Evolutionary conservation across 2,113 vertebrate genomes (phyloP), one percentile per base, ranked within the genome.

Genomic region (Candoia aspera): DNA sequence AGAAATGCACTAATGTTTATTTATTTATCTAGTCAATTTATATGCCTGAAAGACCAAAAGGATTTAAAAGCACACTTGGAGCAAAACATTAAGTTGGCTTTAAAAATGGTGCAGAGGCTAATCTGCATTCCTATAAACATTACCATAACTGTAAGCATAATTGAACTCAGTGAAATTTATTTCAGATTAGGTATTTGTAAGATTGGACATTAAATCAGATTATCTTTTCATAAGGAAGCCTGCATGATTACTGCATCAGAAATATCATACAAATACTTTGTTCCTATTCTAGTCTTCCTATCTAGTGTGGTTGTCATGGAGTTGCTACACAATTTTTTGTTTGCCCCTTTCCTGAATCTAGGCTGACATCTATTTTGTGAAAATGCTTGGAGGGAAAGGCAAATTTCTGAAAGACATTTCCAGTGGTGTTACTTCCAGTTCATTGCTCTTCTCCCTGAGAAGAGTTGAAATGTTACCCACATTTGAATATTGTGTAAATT

Each of bases 311-410:
- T 91, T 93, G 89, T n/a, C 2, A 19, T 11, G 17, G 90, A 29
- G 93, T 1, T 90, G 0, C 84, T 95, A 90, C 24, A 91, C 92
- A 8, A 55, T 46, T 3, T 0, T n/a, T 1, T n/a, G 59, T 91
- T 92, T 89, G 13, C 17, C 24, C 62, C 49, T 83, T 83, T 42
- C 62, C 92, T 89, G 24, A 89, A 94, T 95, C 12, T 84, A 89
- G 93, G 88, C 29, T 64, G 59, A 90, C 29, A 73, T 53, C 10
- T 37, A 89, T 6, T 89, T 89, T 60, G 13, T 95, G 46, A 94
- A 95, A 94, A 90, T 86, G 49, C 0, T 90, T 94, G 85, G 64
- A 6, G 1, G 89, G 90, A 93, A 33, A 59, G 91, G 87, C 83
- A 46, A 64, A 86, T 8, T 11, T 0, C 11, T 62, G 26, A 58